Evolutionary conservation across 2,888 invertebrate genomes (phyloP).

Genomic region (Philopedon plagiatum): DNA sequence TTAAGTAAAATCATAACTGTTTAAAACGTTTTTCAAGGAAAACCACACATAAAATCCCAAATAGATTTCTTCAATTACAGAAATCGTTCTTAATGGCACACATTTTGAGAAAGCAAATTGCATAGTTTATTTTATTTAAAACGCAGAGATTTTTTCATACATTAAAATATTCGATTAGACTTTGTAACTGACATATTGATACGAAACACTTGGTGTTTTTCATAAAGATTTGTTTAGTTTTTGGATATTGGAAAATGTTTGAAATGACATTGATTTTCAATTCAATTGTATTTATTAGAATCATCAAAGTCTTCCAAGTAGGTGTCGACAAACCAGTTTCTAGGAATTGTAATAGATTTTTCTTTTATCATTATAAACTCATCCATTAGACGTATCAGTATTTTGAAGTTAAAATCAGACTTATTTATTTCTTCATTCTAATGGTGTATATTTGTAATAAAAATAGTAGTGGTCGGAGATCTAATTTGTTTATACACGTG

Average conservation of each 20-base stretch:
- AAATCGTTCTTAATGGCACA: not conserved
- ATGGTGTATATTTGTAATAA: not conserved
- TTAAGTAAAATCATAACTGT: not conserved
- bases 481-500: not conserved
- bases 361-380: not conserved
- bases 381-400: not conserved
- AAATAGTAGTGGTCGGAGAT: not conserved
- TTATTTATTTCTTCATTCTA: not conserved
- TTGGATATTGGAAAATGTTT: not conserved
- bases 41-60: not conserved
- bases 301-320: not conserved
- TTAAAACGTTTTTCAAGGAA: not conserved
- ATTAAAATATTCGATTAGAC: slow-evolving; percentile 2
- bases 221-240: slow-evolving; percentile 1
- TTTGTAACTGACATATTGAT: slow-evolving; percentile 17
- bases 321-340: not conserved
- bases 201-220: slow-evolving; percentile 7
- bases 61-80: not conserved
- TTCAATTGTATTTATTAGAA: slow-evolving; percentile 5
- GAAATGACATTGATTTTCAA: slow-evolving; percentile 17
- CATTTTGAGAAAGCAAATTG: not conserved
- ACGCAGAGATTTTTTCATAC: not conserved
- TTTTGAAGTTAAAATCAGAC: not conserved
- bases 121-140: not conserved
- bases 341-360: not conserved